Evolutionary conservation across 2,888 invertebrate species (phyloP).

Genomic region (Drosophila pegasa): DNA sequence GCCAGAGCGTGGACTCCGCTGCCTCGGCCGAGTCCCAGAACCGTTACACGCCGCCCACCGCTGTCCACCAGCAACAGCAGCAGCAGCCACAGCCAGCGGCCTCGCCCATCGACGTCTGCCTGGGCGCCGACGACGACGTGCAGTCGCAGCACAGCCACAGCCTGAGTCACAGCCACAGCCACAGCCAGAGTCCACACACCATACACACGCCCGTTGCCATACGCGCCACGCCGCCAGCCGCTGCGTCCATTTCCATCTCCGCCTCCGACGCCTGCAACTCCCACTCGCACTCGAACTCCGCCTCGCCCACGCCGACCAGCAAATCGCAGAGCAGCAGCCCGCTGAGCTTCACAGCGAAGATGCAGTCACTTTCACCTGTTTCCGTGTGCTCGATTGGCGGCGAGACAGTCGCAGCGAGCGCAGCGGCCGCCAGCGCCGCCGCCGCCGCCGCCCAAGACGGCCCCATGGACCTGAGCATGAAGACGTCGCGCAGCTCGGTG

Average conservation of each 20-base stretch:
- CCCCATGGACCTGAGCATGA: conserved; percentile 93
- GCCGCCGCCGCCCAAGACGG: conserved; percentile 87
- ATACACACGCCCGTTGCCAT: conserved; percentile 74
- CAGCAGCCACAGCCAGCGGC: conserved; percentile 49
- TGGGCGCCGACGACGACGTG: conserved; percentile 72
- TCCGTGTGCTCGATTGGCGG: conserved; percentile 79
- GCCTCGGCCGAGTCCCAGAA: conserved; percentile 70
- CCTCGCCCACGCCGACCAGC: conserved; percentile 67
- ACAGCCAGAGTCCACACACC: conserved; percentile 48
- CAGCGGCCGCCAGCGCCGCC: conserved; percentile 11
- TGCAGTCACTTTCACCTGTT: conserved; percentile 82
- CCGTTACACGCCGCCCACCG: conserved; percentile 70
- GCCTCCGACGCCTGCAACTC: conserved; percentile 18
- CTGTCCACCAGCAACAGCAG: conserved; percentile 25
- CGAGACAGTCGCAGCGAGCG: conserved; percentile 55
- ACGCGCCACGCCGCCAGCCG: conserved; percentile 60
- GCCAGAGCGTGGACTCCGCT: conserved; percentile 82
- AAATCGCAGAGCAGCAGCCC: conserved; percentile 56
- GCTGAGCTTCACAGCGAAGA: conserved; percentile 76
- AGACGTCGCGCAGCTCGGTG: conserved; percentile 85
- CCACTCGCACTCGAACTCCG: conserved; percentile 19
- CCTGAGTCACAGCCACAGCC: conserved; percentile 68
- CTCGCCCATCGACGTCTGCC: conserved; percentile 76
- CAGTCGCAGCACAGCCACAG: conserved; percentile 62
- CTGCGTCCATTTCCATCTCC: conserved; percentile 19